A percentile compares a stretch with the other conserved stretches of the same genome.
Conservation (phyloP, 2,113 vertebrate genomes). For the Eublepharis macularius region DNA sequence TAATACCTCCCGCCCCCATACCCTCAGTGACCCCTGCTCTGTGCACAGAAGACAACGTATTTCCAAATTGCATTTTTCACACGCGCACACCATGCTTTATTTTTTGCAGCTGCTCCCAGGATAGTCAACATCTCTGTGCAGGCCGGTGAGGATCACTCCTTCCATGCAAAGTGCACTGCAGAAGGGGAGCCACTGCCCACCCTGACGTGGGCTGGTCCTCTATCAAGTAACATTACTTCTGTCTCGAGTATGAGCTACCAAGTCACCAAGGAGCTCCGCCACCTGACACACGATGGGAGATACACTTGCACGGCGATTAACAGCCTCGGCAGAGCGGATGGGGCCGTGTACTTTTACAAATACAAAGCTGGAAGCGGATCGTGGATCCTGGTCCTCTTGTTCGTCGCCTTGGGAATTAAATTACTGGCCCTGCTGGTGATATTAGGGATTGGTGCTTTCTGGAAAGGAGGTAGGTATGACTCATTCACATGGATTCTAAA, state of each 20-base stretch:
- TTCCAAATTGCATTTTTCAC: neutral
- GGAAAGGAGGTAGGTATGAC: conserved; percentile 9
- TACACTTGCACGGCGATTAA: conserved; percentile 86
- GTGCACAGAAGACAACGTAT: neutral
- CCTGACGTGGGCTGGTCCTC: conserved; percentile 80
- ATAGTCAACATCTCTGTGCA: conserved; percentile 84
- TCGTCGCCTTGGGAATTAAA: conserved; percentile 66
- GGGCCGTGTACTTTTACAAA: conserved; percentile 75
- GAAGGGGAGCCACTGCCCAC: conserved; percentile 86
- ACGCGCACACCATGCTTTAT: neutral
- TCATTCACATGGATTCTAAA: rapidly evolving
- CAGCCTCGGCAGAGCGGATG: conserved; percentile 72
- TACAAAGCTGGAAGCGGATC: conserved; percentile 54
- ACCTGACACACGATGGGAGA: conserved; percentile 79
- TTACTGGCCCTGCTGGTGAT: conserved; percentile 64
- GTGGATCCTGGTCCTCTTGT: conserved; percentile 45
- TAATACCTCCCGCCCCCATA: no score
- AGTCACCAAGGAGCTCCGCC: conserved; percentile 78
- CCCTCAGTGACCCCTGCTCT: no score
- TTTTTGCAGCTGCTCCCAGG: conserved; percentile 80
- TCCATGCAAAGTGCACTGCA: conserved; percentile 82
- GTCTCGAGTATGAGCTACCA: conserved; percentile 60
- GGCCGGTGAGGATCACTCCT: conserved; percentile 67
- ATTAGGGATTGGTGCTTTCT: conserved; percentile 10
- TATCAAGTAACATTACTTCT: conserved; percentile 40